phyloP scores from a whole-genome alignment of 2,113 vertebrate species.

The Seriola rivoliana region DNA sequence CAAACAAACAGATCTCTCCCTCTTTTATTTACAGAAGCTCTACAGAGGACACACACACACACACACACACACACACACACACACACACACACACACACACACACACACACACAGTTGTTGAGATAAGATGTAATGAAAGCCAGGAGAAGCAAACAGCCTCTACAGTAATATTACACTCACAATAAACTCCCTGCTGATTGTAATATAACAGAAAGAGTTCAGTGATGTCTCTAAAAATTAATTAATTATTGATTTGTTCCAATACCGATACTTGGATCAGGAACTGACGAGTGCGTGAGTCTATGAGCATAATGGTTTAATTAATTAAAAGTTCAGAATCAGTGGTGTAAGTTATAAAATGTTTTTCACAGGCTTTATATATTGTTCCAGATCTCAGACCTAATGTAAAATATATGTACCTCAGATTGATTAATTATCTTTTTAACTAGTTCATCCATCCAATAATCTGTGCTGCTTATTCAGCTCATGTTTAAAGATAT shows the following conservation, averaged over 20 bases:
- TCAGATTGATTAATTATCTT: background rate
- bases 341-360: no score
- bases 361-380: no score
- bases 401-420: no score
- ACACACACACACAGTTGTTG: background rate
- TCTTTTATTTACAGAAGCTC: constrained; percentile 12
- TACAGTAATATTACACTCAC: background rate
- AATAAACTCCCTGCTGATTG: background rate
- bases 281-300: no score
- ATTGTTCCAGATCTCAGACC: no score
- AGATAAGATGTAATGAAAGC: constrained; percentile 40
- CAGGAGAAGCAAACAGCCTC: background rate
- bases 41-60: background rate
- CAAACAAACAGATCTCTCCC: constrained; percentile 15
- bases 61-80: no score
- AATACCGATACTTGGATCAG: no score
- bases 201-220: background rate
- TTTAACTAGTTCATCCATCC: background rate
- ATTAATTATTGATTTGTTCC: background rate
- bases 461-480: background rate
- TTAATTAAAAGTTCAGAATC: no score
- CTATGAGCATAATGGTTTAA: no score
- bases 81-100: background rate
- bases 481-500: background rate
- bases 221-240: background rate